Evolutionary conservation across 2,113 vertebrate species (phyloP).

Genomic region (Anarrhichthys ocellatus): DNA sequence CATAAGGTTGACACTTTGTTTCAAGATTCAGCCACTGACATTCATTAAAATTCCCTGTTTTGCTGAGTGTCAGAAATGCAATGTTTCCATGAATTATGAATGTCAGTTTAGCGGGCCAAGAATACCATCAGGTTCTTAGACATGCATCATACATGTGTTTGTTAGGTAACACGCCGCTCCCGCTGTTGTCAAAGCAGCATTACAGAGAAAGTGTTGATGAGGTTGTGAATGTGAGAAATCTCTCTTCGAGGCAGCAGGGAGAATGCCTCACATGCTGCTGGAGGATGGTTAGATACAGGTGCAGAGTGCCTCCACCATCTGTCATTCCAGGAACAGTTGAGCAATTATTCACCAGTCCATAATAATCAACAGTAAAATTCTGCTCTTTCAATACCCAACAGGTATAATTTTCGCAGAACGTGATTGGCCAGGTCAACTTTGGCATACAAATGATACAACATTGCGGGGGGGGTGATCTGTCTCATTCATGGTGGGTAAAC

Average conservation of each 20-base stretch:
- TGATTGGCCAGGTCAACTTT: slow-evolving; percentile 20
- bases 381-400: slow-evolving; percentile 30
- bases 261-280: slow-evolving; percentile 2
- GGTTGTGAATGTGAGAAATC: neutral
- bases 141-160: slow-evolving; percentile 27
- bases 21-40: slow-evolving; percentile 53
- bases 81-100: slow-evolving; percentile 68
- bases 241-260: neutral
- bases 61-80: slow-evolving; percentile 51
- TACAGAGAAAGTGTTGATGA: neutral
- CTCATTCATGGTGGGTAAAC: neutral
- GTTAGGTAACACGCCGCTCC: neutral
- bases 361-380: slow-evolving; percentile 20
- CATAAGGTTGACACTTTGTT: slow-evolving; percentile 22
- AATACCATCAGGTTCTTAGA: slow-evolving; percentile 20
- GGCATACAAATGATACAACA: slow-evolving; percentile 27
- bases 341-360: slow-evolving; percentile 48
- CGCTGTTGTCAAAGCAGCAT: slow-evolving; percentile 1
- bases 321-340: slow-evolving; percentile 21
- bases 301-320: neutral
- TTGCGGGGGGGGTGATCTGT: neutral
- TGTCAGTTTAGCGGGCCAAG: slow-evolving; percentile 45
- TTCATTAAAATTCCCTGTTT: slow-evolving; percentile 49
- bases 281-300: slow-evolving; percentile 15
- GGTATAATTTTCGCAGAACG: slow-evolving; percentile 41